These are phyloP conservation scores for Hypomecis punctinalis DNA, from an alignment of 2,888 invertebrate genomes.

Conservation along the genomic window DNA sequence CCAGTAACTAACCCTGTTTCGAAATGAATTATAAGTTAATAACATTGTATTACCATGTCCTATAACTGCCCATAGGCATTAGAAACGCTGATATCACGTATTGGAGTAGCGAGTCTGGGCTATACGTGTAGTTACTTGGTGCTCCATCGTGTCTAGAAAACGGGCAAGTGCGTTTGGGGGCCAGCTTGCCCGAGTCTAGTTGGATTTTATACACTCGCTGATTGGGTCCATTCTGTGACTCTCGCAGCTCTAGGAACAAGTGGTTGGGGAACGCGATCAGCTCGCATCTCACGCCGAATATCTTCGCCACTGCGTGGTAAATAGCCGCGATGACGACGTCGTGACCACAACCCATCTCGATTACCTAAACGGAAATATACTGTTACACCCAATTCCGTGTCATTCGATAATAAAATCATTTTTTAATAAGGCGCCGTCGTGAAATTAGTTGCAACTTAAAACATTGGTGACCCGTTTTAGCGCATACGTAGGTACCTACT, in stretches of 20 bases:
- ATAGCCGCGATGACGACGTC: conserved; percentile 57
- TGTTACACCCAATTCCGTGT: not conserved
- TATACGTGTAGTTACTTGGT: conserved; percentile 46
- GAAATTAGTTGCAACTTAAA: not conserved
- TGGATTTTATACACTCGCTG: conserved; percentile 55
- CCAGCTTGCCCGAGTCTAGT: conserved; percentile 57
- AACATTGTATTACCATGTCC: conserved; percentile 54
- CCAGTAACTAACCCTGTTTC: too few relatives aligned
- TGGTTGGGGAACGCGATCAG: conserved; percentile 69
- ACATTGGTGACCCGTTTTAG: too few relatives aligned
- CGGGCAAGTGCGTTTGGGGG: conserved; percentile 61
- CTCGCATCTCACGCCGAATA: conserved; percentile 62
- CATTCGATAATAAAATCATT: too few relatives aligned
- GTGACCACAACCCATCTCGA: conserved; percentile 56
- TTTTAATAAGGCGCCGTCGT: not conserved
- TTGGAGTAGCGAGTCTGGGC: conserved; percentile 58
- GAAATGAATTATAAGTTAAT: not conserved
- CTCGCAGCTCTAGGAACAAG: conserved; percentile 66
- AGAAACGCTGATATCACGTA: conserved; percentile 57
- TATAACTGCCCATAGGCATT: conserved; percentile 57
- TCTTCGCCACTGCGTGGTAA: conserved; percentile 64
- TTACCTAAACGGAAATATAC: conserved; percentile 53
- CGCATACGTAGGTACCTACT: too few relatives aligned
- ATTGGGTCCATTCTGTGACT: conserved; percentile 36
- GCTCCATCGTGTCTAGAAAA: conserved; percentile 44